These are phyloP conservation scores for Ursus arctos DNA, from an alignment of 2,113 vertebrate species.

Conservation along the genomic window DNA sequence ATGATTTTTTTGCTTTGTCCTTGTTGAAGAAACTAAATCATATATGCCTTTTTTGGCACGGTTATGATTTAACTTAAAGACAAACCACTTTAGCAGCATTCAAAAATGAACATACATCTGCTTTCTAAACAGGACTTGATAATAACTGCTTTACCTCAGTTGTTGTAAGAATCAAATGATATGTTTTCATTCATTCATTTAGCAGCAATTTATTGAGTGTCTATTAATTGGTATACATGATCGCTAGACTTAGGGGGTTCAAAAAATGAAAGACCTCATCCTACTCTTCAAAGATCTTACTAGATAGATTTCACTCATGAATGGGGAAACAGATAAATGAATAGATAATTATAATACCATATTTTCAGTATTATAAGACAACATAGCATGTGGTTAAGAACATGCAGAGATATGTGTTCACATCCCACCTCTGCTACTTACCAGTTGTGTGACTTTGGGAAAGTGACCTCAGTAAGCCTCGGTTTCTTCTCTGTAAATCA, in stretches of 20 bases:
- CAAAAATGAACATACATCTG: constrained; percentile 34
- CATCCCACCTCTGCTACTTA: background rate
- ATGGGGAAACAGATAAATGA: background rate
- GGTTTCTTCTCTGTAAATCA: background rate
- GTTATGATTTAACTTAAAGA: constrained; percentile 42
- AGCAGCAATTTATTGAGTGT: background rate
- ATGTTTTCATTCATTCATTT: constrained; percentile 29
- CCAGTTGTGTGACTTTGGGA: background rate
- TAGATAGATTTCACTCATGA: constrained; percentile 5
- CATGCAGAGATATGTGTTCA: background rate
- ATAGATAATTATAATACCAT: background rate
- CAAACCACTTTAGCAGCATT: constrained; percentile 19
- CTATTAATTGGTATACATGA: constrained; percentile 34
- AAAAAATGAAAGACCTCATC: background rate
- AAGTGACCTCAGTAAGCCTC: background rate
- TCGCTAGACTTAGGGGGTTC: background rate
- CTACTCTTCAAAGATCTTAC: background rate
- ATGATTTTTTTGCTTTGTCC: constrained; percentile 27
- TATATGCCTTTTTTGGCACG: background rate
- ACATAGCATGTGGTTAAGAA: background rate
- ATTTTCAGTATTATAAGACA: background rate
- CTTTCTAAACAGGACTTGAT: constrained; percentile 12
- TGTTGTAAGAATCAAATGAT: constrained; percentile 35
- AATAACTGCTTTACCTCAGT: background rate
- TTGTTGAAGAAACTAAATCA: constrained; percentile 21